These are phyloP conservation scores for Otis tarda DNA, from an alignment of 2,113 vertebrate species.

Conservation along the genomic window DNA sequence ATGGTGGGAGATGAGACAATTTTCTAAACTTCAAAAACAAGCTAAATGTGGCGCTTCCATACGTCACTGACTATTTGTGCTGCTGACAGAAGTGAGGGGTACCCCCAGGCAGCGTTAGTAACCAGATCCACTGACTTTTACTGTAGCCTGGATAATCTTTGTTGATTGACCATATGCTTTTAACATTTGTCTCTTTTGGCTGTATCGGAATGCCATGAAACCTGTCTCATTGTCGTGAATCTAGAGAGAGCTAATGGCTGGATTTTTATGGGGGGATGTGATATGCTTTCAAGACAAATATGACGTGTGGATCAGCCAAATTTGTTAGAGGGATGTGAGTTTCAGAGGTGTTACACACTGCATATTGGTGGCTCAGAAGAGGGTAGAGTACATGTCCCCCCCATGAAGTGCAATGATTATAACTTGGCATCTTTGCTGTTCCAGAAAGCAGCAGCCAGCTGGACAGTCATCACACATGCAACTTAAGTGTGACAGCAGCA, in stretches of 20 bases:
- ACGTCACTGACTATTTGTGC: not conserved
- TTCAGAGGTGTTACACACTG: not conserved
- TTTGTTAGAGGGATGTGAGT: not conserved
- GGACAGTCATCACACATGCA: not conserved
- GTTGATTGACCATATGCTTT: not conserved
- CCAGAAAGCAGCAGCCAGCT: not conserved
- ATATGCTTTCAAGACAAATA: not conserved
- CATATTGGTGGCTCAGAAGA: not conserved
- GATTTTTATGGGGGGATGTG: not conserved
- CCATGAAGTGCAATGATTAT: not conserved
- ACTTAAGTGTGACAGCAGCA: not conserved
- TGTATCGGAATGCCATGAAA: conserved; percentile 4
- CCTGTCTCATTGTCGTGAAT: not conserved
- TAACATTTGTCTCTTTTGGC: not conserved
- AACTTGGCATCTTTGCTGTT: not conserved
- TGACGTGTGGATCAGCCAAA: not conserved
- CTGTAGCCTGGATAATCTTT: not conserved
- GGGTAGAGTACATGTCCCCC: not conserved
- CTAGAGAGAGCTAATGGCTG: not conserved
- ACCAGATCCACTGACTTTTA: not conserved
- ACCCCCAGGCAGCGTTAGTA: not conserved
- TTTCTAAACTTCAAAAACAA: not conserved
- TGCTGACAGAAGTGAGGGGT: not conserved
- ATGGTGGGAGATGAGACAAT: not conserved
- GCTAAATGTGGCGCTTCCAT: not conserved